Evolutionary conservation across 1,140 invertebrate genomes (phyloP).

Genomic region (Dufourea novaeangliae): DNA sequence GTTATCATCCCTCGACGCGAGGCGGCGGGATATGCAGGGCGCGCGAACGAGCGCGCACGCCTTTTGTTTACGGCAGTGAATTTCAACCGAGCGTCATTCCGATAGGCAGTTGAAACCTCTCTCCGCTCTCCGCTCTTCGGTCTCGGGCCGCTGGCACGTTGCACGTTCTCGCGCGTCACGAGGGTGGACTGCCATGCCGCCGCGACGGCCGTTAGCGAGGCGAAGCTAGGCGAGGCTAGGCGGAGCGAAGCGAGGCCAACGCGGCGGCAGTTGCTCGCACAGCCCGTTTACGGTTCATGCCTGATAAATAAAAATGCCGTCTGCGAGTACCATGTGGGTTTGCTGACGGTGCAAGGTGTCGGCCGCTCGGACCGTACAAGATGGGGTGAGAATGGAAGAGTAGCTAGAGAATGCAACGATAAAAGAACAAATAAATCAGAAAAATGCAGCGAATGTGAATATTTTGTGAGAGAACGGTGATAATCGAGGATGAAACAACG

Average conservation of each 20-base stretch:
- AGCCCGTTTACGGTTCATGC: background rate
- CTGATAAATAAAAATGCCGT: conserved; percentile 27
- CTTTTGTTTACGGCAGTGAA: conserved; percentile 42
- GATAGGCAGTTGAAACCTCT: background rate
- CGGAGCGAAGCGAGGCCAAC: background rate
- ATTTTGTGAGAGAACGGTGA: background rate
- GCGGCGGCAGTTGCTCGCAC: conserved; percentile 2
- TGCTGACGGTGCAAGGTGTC: conserved; percentile 37
- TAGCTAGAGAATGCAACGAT: conserved; percentile 15
- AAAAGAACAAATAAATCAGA: too few relatives aligned
- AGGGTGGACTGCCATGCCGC: background rate
- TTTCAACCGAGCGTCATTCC: background rate
- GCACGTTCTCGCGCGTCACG: background rate
- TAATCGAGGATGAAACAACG: background rate
- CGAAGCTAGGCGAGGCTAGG: too few relatives aligned
- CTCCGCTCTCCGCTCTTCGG: background rate
- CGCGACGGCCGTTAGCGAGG: background rate
- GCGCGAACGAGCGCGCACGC: background rate
- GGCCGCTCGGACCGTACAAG: conserved; percentile 16
- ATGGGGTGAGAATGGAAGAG: conserved; percentile 39
- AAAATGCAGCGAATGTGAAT: too few relatives aligned
- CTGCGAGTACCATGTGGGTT: conserved; percentile 28
- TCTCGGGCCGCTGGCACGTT: background rate
- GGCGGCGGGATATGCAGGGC: conserved; percentile 15
- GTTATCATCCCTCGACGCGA: conserved; percentile 11